Percentiles rank a stretch among this genome's conserved stretches.
Conservation (phyloP, 2,113 vertebrate species). For the Lophius piscatorius region DNA sequence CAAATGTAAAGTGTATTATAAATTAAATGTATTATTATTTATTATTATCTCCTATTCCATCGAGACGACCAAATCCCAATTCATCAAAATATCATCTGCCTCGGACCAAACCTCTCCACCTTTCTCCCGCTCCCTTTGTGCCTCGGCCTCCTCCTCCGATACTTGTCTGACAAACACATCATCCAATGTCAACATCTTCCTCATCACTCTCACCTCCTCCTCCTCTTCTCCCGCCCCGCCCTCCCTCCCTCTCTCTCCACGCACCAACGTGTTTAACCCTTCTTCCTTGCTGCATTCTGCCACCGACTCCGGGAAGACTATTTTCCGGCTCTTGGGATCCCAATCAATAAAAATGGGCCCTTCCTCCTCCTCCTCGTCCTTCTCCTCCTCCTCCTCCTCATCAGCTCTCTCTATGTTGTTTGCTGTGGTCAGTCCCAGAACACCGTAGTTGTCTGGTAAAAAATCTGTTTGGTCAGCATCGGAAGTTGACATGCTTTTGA, state of each 20-base stretch:
- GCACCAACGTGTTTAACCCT: background rate
- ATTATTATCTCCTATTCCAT: constrained; percentile 44
- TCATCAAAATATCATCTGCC: constrained; percentile 24
- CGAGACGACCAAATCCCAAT: constrained; percentile 52
- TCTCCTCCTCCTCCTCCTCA: background rate
- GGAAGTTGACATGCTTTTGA: background rate
- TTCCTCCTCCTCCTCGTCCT: constrained; percentile 6
- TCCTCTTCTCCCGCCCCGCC: background rate
- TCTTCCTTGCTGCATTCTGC: background rate
- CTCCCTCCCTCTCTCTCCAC: background rate
- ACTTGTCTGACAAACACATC: constrained; percentile 45
- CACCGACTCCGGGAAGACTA: constrained; percentile 19
- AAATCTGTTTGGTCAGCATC: background rate
- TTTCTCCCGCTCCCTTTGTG: background rate
- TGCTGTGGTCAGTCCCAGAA: background rate
- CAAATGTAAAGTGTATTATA: no score
- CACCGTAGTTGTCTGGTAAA: constrained; percentile 22
- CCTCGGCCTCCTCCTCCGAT: constrained; percentile 27
- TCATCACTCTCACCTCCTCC: background rate
- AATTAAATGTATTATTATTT: no score
- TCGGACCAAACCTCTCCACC: background rate
- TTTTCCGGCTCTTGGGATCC: constrained; percentile 13
- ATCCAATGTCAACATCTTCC: constrained; percentile 22
- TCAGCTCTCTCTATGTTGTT: background rate
- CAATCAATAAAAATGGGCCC: constrained; percentile 9